Evolutionary conservation across 2,113 vertebrate species (phyloP).

Genomic region (Nothobranchius kuhntae): DNA sequence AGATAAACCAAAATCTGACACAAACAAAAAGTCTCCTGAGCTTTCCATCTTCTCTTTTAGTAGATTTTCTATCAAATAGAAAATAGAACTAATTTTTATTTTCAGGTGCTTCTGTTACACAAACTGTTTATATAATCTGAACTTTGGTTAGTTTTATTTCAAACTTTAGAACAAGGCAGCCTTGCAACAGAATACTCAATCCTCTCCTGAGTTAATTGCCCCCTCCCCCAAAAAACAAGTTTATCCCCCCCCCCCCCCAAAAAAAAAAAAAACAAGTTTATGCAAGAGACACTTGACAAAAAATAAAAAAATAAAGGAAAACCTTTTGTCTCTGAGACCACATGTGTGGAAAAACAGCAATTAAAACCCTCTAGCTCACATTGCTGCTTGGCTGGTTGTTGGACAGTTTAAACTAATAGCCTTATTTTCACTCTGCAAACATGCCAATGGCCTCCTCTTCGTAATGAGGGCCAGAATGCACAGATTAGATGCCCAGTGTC

Average conservation of each 20-base stretch:
- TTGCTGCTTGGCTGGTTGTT: slow-evolving; percentile 43
- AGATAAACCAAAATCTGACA: too few relatives aligned
- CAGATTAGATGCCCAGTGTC: slow-evolving; percentile 66
- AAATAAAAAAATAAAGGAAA: slow-evolving; percentile 2
- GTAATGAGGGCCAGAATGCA: slow-evolving; percentile 72
- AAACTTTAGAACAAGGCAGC: slow-evolving; percentile 4
- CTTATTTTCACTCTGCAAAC: slow-evolving; percentile 69
- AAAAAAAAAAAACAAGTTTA: neutral
- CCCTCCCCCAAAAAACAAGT: neutral
- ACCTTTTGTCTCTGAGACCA: slow-evolving; percentile 40
- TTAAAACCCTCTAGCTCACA: slow-evolving; percentile 51
- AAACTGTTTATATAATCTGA: neutral
- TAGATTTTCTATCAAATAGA: too few relatives aligned
- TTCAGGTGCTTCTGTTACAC: neutral
- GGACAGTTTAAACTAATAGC: slow-evolving; percentile 66
- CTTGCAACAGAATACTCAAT: neutral
- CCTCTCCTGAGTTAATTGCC: slow-evolving; percentile 32
- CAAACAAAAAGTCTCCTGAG: too few relatives aligned
- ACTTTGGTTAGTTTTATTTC: neutral
- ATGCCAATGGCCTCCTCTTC: slow-evolving; percentile 58
- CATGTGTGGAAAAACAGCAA: slow-evolving; percentile 51
- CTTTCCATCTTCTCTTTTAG: too few relatives aligned
- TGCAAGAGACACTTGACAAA: slow-evolving; percentile 37
- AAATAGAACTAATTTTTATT: too few relatives aligned
- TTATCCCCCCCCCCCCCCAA: slow-evolving; percentile 1